Conservation (phyloP, 2,113 vertebrate species). For the Axis porcinus region DNA sequence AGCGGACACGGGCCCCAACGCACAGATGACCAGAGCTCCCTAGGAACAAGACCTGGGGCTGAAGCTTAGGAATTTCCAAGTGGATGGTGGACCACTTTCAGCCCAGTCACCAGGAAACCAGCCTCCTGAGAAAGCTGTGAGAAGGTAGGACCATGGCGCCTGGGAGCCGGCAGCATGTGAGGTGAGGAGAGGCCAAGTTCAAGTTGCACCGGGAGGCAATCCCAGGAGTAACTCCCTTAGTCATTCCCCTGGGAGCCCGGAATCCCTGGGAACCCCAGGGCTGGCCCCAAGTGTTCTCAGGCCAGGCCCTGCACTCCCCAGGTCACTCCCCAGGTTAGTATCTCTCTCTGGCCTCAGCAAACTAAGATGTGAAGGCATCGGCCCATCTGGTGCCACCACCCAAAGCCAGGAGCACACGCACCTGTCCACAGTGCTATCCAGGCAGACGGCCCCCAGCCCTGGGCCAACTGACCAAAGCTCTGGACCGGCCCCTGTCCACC, state of each 20-base stretch:
- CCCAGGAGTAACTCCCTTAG: neutral
- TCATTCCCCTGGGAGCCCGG: neutral
- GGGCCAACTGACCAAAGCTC: neutral
- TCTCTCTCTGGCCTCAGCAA: neutral
- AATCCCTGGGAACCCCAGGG: neutral
- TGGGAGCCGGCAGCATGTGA: neutral
- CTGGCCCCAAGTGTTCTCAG: neutral
- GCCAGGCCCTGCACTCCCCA: neutral
- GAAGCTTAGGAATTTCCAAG: neutral
- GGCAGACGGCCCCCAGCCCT: neutral
- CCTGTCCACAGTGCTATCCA: neutral
- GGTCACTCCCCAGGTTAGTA: neutral
- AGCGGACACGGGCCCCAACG: neutral
- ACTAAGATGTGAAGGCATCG: neutral
- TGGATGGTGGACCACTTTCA: neutral
- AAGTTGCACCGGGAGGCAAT: neutral
- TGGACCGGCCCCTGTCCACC: neutral
- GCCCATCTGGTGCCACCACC: neutral
- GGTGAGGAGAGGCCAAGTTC: neutral
- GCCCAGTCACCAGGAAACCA: neutral
- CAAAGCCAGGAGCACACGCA: rapidly evolving
- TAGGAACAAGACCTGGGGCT: neutral
- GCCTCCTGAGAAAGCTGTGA: neutral
- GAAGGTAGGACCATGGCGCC: neutral
- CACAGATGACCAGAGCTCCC: neutral